Conservation (phyloP, 2,888 invertebrate genomes). For the Boloria selene region DNA sequence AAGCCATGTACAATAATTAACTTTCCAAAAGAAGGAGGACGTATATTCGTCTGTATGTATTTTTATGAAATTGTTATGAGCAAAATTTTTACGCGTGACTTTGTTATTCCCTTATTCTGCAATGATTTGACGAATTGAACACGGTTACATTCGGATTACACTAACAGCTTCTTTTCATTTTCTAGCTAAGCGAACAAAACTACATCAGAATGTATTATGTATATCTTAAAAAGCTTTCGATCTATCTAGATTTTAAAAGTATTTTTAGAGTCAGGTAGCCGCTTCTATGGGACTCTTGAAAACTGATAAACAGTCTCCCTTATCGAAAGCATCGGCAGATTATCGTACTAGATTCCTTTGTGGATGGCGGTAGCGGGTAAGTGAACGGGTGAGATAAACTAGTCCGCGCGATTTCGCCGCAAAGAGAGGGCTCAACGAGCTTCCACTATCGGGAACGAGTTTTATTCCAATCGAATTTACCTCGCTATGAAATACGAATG, state of each 20-base stretch:
- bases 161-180: too few species aligned
- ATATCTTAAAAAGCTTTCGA: slow-evolving; percentile 6
- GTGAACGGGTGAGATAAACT: slow-evolving; percentile 73
- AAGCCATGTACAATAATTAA: too few species aligned
- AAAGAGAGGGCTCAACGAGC: slow-evolving; percentile 78
- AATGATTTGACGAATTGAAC: too few species aligned
- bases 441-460: slow-evolving; percentile 56
- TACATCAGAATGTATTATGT: too few species aligned
- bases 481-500: slow-evolving; percentile 58
- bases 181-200: too few species aligned
- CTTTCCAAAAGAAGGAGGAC: too few species aligned
- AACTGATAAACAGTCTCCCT: slow-evolving; percentile 37
- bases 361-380: slow-evolving; percentile 49
- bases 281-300: slow-evolving; percentile 29
- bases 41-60: too few species aligned
- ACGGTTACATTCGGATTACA: too few species aligned
- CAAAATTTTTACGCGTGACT: too few species aligned
- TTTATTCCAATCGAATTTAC: slow-evolving; percentile 77
- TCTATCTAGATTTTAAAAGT: slow-evolving; percentile 28
- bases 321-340: slow-evolving; percentile 55
- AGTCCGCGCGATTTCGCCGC: slow-evolving; percentile 72
- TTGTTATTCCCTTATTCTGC: too few species aligned
- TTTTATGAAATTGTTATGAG: too few species aligned
- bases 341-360: slow-evolving; percentile 71
- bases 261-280: slow-evolving; percentile 30